phyloP scores from a whole-genome alignment of 2,797 vertebrate genomes.

The Cossypha heuglini region DNA sequence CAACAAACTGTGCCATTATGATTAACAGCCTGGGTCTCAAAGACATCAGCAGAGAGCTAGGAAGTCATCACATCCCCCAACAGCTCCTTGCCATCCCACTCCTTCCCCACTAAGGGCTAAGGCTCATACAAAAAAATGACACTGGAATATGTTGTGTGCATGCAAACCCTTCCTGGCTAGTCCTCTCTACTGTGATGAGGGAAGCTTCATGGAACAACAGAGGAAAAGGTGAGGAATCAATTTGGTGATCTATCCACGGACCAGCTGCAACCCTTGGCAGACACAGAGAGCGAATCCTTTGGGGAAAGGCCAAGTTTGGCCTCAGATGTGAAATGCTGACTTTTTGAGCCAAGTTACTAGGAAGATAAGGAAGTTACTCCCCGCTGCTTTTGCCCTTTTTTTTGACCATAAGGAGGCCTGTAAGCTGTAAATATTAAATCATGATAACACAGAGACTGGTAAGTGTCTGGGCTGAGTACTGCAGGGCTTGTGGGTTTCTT shows the following conservation, averaged over 20 bases:
- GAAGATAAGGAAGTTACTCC: background rate
- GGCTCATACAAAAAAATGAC: background rate
- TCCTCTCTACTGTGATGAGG: background rate
- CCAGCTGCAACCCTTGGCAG: background rate
- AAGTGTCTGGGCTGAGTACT: background rate
- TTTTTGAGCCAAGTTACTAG: background rate
- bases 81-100: background rate
- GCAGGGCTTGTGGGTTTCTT: background rate
- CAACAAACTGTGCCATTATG: background rate
- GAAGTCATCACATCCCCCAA: background rate
- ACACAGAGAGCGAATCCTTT: background rate
- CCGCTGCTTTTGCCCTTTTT: background rate
- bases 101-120: background rate
- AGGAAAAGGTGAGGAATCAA: background rate
- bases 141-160: accelerated
- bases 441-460: background rate
- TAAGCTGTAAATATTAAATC: background rate
- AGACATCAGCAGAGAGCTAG: background rate
- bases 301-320: background rate
- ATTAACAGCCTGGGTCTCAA: background rate
- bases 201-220: background rate
- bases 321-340: background rate
- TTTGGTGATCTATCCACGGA: background rate
- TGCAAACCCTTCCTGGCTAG: background rate
- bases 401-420: background rate